Evolutionary conservation across 2,797 vertebrate genomes (phyloP).

Genomic region (Neomorphus geoffroyi): DNA sequence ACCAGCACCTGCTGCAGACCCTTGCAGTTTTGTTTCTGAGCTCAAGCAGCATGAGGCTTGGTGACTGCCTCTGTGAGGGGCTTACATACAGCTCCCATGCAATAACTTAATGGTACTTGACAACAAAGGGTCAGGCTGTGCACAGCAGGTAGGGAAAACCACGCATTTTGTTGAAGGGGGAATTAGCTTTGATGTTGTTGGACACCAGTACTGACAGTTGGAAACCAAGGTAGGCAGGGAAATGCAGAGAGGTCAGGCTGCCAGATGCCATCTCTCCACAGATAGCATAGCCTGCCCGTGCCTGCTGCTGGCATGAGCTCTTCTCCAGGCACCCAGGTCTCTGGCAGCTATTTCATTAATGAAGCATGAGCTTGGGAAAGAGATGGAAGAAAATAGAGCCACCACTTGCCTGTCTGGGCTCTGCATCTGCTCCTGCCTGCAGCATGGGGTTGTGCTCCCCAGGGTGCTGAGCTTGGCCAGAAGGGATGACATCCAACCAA

Average conservation of each 20-base stretch:
- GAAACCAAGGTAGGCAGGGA: constrained; percentile 46
- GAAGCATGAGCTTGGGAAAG: neutral
- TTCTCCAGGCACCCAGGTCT: neutral
- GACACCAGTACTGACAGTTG: constrained; percentile 19
- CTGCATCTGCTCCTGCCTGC: neutral
- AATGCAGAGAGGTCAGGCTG: neutral
- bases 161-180: neutral
- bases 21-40: neutral
- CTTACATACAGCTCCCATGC: neutral
- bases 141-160: neutral
- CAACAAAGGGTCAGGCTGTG: neutral
- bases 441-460: fast-evolving
- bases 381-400: neutral
- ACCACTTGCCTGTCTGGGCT: neutral
- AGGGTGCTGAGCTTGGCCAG: neutral
- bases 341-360: neutral
- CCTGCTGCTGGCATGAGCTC: neutral
- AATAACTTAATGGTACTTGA: neutral
- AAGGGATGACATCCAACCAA: neutral
- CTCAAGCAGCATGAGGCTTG: neutral
- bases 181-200: constrained; percentile 35
- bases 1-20: fast-evolving
- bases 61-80: neutral
- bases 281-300: neutral
- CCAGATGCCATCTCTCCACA: neutral